phyloP scores from a whole-genome alignment of 2,797 vertebrate genomes.

The Lacerta bilineata region DNA sequence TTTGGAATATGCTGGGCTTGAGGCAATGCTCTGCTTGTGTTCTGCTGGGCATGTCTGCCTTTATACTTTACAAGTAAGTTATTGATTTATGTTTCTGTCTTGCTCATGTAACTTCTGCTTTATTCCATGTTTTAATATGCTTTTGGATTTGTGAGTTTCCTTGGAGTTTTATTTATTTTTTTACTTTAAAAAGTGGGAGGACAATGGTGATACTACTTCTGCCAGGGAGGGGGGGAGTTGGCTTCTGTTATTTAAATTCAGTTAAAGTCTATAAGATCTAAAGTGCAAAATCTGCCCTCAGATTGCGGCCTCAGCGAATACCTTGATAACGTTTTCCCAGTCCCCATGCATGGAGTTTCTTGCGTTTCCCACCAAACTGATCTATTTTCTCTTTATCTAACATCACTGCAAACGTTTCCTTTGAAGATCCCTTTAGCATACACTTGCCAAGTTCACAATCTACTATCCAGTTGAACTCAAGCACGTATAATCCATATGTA shows the following conservation, averaged over 20 bases:
- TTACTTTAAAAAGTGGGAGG: too few relatives aligned
- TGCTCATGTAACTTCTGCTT: neutral
- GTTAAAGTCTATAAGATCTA: neutral
- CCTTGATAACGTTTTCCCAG: neutral
- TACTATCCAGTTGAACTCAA: slow-evolving; percentile 2
- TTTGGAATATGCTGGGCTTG: neutral
- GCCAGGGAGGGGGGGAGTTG: too few relatives aligned
- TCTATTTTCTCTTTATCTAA: rapidly evolving
- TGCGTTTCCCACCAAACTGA: neutral
- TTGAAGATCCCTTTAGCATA: neutral
- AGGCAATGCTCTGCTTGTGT: neutral
- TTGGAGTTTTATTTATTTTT: neutral
- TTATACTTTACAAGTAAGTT: neutral
- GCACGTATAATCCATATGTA: neutral
- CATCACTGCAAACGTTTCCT: neutral
- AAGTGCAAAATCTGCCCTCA: neutral
- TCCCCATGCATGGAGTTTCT: neutral
- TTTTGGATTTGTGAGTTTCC: neutral
- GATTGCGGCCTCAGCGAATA: neutral
- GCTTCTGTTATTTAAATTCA: neutral
- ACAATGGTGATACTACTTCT: neutral
- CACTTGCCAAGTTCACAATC: neutral
- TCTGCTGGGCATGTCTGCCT: neutral
- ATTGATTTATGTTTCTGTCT: neutral
- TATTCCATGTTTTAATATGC: neutral